phyloP scores from a whole-genome alignment of 1,140 invertebrate species.

The Bombus fervidus region DNA sequence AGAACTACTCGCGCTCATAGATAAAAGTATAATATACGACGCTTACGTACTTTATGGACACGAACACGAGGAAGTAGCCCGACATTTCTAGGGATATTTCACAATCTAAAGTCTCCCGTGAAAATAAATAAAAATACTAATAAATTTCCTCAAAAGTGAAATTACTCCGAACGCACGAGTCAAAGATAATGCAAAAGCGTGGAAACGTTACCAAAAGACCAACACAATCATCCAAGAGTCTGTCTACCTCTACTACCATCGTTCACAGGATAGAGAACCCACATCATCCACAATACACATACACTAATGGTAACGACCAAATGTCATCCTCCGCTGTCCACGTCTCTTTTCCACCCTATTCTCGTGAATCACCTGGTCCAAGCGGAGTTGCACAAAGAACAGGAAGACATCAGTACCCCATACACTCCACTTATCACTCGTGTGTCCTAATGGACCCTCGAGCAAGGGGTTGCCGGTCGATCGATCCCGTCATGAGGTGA shows the following conservation, averaged over 20 bases:
- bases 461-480: constrained; percentile 25
- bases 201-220: background rate
- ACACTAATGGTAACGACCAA: constrained; percentile 1
- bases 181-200: background rate
- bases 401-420: constrained; percentile 29
- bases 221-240: background rate
- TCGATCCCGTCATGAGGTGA: background rate
- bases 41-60: background rate
- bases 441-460: constrained; percentile 20
- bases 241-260: background rate
- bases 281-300: background rate
- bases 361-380: constrained; percentile 39
- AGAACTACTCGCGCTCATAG: constrained; percentile 1
- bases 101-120: background rate
- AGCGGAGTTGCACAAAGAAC: constrained; percentile 23
- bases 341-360: constrained; percentile 30
- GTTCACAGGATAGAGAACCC: background rate
- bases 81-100: background rate
- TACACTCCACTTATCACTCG: constrained; percentile 25
- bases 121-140: background rate
- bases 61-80: background rate
- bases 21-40: constrained; percentile 2
- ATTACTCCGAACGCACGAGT: background rate
- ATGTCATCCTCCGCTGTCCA: constrained; percentile 16
- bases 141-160: background rate